Base-by-base conservation (phyloP, 1,140 invertebrate genomes). In the Apocrypta bakeri region DNA sequence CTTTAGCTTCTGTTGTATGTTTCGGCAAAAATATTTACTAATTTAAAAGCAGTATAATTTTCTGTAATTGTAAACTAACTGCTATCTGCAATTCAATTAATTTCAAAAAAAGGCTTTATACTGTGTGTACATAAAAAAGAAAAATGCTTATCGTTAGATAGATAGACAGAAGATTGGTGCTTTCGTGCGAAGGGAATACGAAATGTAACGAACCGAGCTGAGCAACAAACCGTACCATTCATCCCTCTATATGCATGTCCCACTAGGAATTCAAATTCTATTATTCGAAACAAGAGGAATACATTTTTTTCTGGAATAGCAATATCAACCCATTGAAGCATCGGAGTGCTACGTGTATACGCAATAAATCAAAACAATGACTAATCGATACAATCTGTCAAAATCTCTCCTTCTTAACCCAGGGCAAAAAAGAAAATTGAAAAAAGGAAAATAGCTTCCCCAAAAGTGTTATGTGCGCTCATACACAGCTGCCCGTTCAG, bases 201-300 rank as follows among this genome's bases (percentile, higher is more conserved):
- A 11, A 25, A 29, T 25, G 72, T 74, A 74, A 74, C 42, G 72
- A 74, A 74, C 72, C 27, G 40, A 29, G 40, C 24, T 56, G 24
- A 74, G 72, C 42, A 74, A 40, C 40, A 56, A 74, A 56, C 71
- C 40, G 72, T 74, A 74, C 40, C 27, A 27, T 74, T 21, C 48
- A 37, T 37, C 14, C 17, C 21, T 56, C 48, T n/a, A 7, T 56
- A n/a, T 56, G 17, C 21, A 1, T n/a, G 21, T n/a, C 48, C 48
- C 48, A 7, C 17, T 6, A 56, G 48, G 48, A 56, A 56, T 56
- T 56, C 48, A 56, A 56, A 56, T 56, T 56, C 48, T 56, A 56
- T 56, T 56, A 56, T 56, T 56, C 48, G 48, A 56, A 56, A n/a
- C 21, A 17, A 56, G 4, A 56, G n/a, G 48, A 56, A n/a, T 17